Base-by-base conservation (phyloP, 2,113 vertebrate species). In the Larimichthys crocea region DNA sequence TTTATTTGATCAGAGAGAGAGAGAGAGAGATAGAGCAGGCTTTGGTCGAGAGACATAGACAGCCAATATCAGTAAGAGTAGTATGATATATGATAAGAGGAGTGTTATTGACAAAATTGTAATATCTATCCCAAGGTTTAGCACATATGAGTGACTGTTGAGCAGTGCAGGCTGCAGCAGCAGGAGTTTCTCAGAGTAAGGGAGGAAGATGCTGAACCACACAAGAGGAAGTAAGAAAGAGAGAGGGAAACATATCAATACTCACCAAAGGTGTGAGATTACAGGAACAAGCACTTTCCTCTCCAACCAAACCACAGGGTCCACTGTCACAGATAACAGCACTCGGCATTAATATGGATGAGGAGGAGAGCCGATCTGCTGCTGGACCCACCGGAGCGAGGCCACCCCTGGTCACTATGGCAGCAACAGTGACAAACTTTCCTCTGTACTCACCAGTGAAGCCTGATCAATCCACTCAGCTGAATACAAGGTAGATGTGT, bases 261-360 rank as follows among this genome's bases (percentile, higher is more conserved):
- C 24, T 24, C 52, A 26, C 53, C 15, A 74, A 70, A 79, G 56
- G 66, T 35, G 42, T 74, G 35, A 85, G 40, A 59, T 74, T 42
- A 70, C 60, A 83, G 74, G 76, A 66, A 78, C 83, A 76, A 89
- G 81, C 66, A 60, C 80, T 62, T 76, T 71, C 72, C 48, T 44
- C 53, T 74, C 46, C 48, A 66, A 60, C 50, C 71, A 72, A 66
- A 85, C 60, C n/a, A 44, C 72, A 48, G 60, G 20, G 71, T 52
- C 76, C 49, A 57, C 62, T 71, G 57, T 75, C 71, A 71, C 77
- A 85, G 67, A 81, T 0, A 55, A 76, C 61, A 76, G 66, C 73
- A 56, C 66, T 80, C 40, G 4, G 35, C 61, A 80, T 85, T 79
- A 76, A 81, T 85, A 80, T 85, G 57, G 78, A 75, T 64, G 82